phyloP scores from a whole-genome alignment of 2,797 vertebrate species.

The Geotrypetes seraphini region DNA sequence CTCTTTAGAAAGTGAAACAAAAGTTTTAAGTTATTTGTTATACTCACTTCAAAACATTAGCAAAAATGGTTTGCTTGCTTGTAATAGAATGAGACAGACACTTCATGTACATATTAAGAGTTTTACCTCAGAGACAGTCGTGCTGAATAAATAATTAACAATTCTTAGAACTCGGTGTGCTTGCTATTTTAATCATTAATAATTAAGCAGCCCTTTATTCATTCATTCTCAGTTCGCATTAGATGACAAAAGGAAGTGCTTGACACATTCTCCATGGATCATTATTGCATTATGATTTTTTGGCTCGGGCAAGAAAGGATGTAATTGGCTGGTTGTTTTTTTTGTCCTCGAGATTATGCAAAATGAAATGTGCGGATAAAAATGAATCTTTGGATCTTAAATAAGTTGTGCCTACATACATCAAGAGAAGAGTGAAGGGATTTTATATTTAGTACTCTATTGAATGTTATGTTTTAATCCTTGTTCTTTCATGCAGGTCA shows the following conservation, averaged over 20 bases:
- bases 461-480: too few relatives aligned
- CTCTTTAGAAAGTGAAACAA: too few relatives aligned
- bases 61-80: constrained; percentile 22
- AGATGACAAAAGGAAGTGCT: constrained; percentile 1
- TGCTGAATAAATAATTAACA: constrained; percentile 75
- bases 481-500: too few relatives aligned
- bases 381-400: too few relatives aligned
- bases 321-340: too few relatives aligned
- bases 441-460: too few relatives aligned
- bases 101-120: constrained; percentile 32
- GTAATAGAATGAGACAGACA: constrained; percentile 31
- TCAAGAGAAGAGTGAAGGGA: too few relatives aligned
- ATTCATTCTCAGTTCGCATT: constrained; percentile 30
- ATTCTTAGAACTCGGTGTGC: constrained; percentile 56
- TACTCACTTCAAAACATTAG: too few relatives aligned
- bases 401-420: too few relatives aligned
- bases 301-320: not conserved
- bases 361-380: too few relatives aligned
- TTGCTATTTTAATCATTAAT: constrained; percentile 75
- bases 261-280: not conserved
- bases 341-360: too few relatives aligned
- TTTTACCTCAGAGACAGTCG: constrained; percentile 45
- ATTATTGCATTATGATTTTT: not conserved
- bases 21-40: too few relatives aligned
- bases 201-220: constrained; percentile 68